These are phyloP conservation scores for Goniozus legneri DNA, from an alignment of 1,140 invertebrate species.

Conservation along the genomic window DNA sequence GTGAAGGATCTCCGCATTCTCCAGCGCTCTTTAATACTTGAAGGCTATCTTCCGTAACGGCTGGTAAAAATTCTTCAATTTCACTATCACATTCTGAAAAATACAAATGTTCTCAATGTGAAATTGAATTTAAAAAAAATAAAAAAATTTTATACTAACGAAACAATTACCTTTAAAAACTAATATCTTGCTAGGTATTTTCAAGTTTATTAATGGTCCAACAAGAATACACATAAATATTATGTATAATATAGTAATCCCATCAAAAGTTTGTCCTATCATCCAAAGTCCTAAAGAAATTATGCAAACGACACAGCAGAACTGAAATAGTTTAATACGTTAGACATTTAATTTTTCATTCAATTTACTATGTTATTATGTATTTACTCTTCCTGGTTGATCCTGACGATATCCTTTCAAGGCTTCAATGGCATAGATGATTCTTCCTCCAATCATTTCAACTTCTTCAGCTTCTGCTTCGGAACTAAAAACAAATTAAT, in stretches of 20 bases:
- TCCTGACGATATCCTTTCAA: conserved; percentile 37
- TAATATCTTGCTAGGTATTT: conserved; percentile 31
- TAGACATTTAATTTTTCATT: background rate
- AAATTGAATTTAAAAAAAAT: too few species aligned
- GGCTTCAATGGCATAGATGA: conserved; percentile 26
- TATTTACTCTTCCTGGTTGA: conserved; percentile 43
- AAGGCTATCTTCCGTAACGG: conserved; percentile 47
- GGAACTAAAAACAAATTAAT: conserved; percentile 28
- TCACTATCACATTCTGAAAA: conserved; percentile 47
- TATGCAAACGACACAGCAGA: conserved; percentile 35
- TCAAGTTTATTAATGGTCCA: conserved; percentile 34
- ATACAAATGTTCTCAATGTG: conserved; percentile 8
- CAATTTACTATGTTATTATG: background rate
- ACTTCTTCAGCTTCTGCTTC: conserved; percentile 31
- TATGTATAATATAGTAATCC: conserved; percentile 34
- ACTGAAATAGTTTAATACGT: conserved; percentile 24
- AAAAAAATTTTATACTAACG: too few species aligned
- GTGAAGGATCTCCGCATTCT: conserved; percentile 45
- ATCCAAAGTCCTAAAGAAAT: conserved; percentile 41
- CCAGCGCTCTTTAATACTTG: conserved; percentile 46
- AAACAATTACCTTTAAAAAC: conserved; percentile 32
- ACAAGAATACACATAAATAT: conserved; percentile 42
- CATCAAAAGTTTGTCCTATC: conserved; percentile 35
- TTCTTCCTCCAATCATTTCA: conserved; percentile 33
- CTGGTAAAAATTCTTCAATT: conserved; percentile 51